Percentiles rank a stretch among this genome's conserved stretches.
phyloP scores from a whole-genome alignment of 2,888 invertebrate genomes.

The Phragmatobia fuliginosa region DNA sequence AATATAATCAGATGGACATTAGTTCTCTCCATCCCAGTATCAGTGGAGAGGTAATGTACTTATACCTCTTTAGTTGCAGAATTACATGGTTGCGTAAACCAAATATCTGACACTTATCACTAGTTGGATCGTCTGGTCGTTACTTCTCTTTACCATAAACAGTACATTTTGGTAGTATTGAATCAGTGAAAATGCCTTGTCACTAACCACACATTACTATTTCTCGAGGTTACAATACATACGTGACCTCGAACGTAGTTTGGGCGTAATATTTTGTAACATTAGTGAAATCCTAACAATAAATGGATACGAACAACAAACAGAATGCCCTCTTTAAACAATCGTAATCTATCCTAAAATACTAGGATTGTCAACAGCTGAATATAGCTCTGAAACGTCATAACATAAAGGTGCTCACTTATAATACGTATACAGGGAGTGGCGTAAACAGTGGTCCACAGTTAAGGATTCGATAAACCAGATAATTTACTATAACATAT shows the following conservation, averaged over 20 bases:
- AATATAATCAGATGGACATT: too few species aligned
- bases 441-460: too few species aligned
- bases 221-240: neutral
- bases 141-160: too few species aligned
- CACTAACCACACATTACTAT: neutral
- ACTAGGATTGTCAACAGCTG: constrained; percentile 25
- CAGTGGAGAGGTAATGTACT: too few species aligned
- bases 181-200: neutral
- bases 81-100: too few species aligned
- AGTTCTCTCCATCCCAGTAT: too few species aligned
- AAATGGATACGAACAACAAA: constrained; percentile 20
- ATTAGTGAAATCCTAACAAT: constrained; percentile 20
- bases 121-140: neutral
- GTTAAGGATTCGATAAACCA: too few species aligned
- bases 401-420: neutral
- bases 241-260: neutral
- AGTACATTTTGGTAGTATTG: neutral
- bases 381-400: constrained; percentile 21
- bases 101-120: neutral
- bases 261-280: constrained; percentile 2
- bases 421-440: too few species aligned
- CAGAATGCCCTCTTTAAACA: constrained; percentile 30
- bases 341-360: constrained; percentile 38
- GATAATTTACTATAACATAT: too few species aligned
- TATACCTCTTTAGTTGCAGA: too few species aligned